These are phyloP conservation scores for Villa cingulata DNA, from an alignment of 2,888 invertebrate species.

Conservation along the genomic window DNA sequence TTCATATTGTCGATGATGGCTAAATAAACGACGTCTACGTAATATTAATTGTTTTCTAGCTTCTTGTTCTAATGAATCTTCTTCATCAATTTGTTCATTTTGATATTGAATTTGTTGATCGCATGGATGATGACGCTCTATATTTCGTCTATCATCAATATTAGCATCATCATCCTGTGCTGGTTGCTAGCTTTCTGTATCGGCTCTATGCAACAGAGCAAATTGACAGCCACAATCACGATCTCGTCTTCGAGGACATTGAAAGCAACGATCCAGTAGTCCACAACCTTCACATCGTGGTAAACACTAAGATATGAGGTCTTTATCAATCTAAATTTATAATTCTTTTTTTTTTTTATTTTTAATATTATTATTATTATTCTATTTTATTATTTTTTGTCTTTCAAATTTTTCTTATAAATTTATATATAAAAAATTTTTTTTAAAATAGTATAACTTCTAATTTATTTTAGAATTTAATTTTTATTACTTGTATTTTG, in stretches of 20 bases:
- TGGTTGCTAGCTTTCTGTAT: slow-evolving; percentile 49
- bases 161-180: slow-evolving; percentile 21
- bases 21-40: slow-evolving; percentile 30
- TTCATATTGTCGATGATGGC: slow-evolving; percentile 34
- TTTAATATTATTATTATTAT: not conserved
- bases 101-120: slow-evolving; percentile 8
- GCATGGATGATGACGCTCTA: slow-evolving; percentile 20
- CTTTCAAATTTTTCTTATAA: not conserved
- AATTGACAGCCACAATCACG: slow-evolving; percentile 86
- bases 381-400: not conserved
- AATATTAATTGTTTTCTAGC: slow-evolving; percentile 31
- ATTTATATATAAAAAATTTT: too few relatives aligned
- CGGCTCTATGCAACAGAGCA: slow-evolving; percentile 74
- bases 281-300: slow-evolving; percentile 69
- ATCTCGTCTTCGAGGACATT: slow-evolving; percentile 60
- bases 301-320: slow-evolving; percentile 28
- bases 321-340: not conserved
- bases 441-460: too few relatives aligned
- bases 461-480: too few relatives aligned
- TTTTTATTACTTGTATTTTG: too few relatives aligned
- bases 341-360: not conserved
- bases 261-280: slow-evolving; percentile 79
- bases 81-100: slow-evolving; percentile 21
- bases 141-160: slow-evolving; percentile 2
- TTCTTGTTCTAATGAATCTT: slow-evolving; percentile 25